phyloP scores from a whole-genome alignment of 2,113 vertebrate genomes.

The Noctilio leporinus region DNA sequence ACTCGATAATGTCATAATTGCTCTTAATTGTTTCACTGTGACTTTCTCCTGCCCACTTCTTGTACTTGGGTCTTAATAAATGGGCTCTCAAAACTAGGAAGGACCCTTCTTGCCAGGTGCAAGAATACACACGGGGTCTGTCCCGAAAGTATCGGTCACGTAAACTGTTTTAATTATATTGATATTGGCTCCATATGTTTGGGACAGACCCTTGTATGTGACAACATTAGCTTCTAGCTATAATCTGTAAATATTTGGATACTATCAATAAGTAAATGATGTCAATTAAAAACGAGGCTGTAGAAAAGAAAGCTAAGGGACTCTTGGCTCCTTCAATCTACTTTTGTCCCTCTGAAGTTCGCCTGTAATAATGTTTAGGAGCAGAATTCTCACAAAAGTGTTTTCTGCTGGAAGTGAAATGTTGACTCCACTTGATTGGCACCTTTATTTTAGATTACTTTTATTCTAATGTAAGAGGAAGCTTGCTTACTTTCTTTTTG shows the following conservation, averaged over 20 bases:
- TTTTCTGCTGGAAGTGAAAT: not conserved
- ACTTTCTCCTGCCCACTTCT: slow-evolving; percentile 5
- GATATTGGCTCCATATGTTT: no score
- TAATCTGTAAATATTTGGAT: not conserved
- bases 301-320: not conserved
- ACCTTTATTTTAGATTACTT: not conserved
- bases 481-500: not conserved
- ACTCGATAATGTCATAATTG: slow-evolving; percentile 58
- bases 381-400: not conserved
- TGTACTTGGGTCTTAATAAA: slow-evolving; percentile 38
- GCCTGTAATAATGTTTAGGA: not conserved
- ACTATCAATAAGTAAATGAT: not conserved
- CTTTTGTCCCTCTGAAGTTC: not conserved
- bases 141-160: no score
- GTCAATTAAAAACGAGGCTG: not conserved
- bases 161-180: no score
- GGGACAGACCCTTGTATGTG: no score
- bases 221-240: not conserved
- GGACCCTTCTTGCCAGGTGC: not conserved
- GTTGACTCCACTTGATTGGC: not conserved
- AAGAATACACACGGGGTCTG: no score
- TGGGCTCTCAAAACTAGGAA: not conserved
- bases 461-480: not conserved
- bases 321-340: not conserved
- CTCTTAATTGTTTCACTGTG: slow-evolving; percentile 56